phyloP scores from a whole-genome alignment of 2,888 invertebrate species.

The Phaonia tiefii region DNA sequence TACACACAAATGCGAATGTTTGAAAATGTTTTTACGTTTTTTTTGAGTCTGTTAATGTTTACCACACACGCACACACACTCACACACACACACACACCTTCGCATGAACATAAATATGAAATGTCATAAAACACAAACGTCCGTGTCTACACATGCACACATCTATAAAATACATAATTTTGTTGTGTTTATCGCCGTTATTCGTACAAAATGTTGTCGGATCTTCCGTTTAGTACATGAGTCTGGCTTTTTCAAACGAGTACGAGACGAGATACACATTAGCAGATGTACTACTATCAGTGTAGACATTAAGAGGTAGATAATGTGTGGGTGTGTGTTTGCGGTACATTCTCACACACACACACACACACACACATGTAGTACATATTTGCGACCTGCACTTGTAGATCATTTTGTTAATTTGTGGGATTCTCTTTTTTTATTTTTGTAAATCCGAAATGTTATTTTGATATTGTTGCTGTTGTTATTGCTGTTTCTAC shows the following conservation, averaged over 20 bases:
- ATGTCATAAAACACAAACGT: constrained; percentile 32
- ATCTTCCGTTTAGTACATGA: constrained; percentile 49
- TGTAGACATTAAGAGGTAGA: constrained; percentile 21
- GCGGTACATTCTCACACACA: too few species aligned
- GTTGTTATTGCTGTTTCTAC: constrained; percentile 45
- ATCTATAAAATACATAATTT: constrained; percentile 19
- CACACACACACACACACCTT: not conserved
- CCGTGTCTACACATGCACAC: not conserved
- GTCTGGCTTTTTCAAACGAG: constrained; percentile 37
- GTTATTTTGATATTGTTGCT: constrained; percentile 38
- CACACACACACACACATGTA: not conserved
- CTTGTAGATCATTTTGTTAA: constrained; percentile 60
- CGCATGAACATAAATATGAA: constrained; percentile 2
- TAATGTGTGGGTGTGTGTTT: constrained; percentile 1
- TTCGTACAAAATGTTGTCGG: constrained; percentile 19
- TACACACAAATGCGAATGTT: constrained; percentile 21
- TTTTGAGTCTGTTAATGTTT: constrained; percentile 50
- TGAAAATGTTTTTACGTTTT: constrained; percentile 49
- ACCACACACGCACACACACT: constrained; percentile 23
- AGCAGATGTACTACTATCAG: constrained; percentile 10
- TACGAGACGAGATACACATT: not conserved
- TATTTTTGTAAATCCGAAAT: constrained; percentile 42
- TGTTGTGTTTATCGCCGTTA: constrained; percentile 28
- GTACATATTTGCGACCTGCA: constrained; percentile 60
- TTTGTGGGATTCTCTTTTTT: constrained; percentile 23